phyloP scores from a whole-genome alignment of 2,113 vertebrate species.

The Proterorhinus semilunaris region DNA sequence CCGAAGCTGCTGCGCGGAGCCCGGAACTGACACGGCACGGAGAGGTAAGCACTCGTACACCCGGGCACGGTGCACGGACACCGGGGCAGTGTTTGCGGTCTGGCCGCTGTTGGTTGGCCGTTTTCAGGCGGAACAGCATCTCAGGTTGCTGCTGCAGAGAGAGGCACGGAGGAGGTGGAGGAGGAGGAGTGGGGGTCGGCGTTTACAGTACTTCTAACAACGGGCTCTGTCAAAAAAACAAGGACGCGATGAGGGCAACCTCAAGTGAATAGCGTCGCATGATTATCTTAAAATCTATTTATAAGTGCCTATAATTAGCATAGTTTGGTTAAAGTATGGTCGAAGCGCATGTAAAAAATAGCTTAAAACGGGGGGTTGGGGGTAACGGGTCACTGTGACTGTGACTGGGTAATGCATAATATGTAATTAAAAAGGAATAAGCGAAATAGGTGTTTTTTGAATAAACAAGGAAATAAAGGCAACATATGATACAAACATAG shows the following conservation, averaged over 20 bases:
- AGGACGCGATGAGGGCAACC: constrained; percentile 15
- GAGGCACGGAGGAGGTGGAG: constrained; percentile 9
- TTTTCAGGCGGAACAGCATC: constrained; percentile 58
- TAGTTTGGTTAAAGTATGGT: background rate
- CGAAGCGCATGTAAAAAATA: background rate
- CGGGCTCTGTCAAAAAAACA: constrained; percentile 48
- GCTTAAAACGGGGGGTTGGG: background rate
- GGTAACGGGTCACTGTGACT: background rate
- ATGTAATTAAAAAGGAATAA: background rate
- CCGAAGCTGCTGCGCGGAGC: constrained; percentile 37
- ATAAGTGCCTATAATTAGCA: constrained; percentile 23
- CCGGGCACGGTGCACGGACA: background rate
- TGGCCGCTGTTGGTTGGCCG: constrained; percentile 15
- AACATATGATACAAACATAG: background rate
- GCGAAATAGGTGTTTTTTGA: too few relatives aligned
- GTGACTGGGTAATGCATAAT: background rate
- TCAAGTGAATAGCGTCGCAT: constrained; percentile 9
- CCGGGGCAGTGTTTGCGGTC: constrained; percentile 14
- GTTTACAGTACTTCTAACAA: constrained; percentile 52
- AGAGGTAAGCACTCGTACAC: constrained; percentile 48
- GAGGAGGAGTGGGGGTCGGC: constrained; percentile 1
- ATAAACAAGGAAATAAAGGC: background rate
- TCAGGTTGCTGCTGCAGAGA: constrained; percentile 68
- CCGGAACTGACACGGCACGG: constrained; percentile 49
- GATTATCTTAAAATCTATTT: constrained; percentile 27